A percentile compares a stretch with the other conserved stretches of the same genome.
Evolutionary conservation across 2,888 invertebrate genomes (phyloP).

Genomic region (Drosophila bunnanda): DNA sequence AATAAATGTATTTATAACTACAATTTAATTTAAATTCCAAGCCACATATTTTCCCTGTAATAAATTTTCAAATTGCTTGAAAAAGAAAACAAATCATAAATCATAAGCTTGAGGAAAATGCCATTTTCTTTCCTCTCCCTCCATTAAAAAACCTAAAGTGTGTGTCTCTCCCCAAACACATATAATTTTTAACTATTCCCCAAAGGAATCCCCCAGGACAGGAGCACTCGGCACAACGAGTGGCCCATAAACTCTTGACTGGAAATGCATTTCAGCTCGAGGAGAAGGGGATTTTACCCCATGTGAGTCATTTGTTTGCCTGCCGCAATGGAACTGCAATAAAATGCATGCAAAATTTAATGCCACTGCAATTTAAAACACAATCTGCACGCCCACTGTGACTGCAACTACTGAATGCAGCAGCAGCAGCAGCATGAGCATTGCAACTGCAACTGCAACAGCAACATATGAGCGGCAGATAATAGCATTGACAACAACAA

Average conservation of each 20-base stretch:
- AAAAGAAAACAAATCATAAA: constrained; percentile 25
- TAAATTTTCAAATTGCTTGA: constrained; percentile 9
- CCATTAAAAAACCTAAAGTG: constrained; percentile 20
- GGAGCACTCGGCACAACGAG: constrained; percentile 18
- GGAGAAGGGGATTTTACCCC: constrained; percentile 20
- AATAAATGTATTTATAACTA: too few species aligned
- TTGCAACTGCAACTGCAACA: constrained; percentile 13
- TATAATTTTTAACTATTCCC: constrained; percentile 29
- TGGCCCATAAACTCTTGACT: constrained; percentile 31
- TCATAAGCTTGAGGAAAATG: constrained; percentile 11
- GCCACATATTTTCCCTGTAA: neutral
- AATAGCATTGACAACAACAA: constrained; percentile 23
- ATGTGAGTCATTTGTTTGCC: constrained; percentile 49
- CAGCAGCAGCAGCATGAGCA: neutral
- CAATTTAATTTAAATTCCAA: too few species aligned
- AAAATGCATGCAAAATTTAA: constrained; percentile 59
- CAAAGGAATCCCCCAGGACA: neutral
- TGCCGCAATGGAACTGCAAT: constrained; percentile 39
- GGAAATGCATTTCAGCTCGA: constrained; percentile 15
- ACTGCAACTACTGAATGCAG: constrained; percentile 3
- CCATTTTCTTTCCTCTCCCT: constrained; percentile 4
- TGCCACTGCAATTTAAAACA: constrained; percentile 53
- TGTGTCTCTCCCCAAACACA: neutral
- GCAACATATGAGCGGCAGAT: constrained; percentile 21
- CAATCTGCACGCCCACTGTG: constrained; percentile 51